Conservation (phyloP, 2,797 vertebrate species). For the Orientallactaga sibirica region DNA sequence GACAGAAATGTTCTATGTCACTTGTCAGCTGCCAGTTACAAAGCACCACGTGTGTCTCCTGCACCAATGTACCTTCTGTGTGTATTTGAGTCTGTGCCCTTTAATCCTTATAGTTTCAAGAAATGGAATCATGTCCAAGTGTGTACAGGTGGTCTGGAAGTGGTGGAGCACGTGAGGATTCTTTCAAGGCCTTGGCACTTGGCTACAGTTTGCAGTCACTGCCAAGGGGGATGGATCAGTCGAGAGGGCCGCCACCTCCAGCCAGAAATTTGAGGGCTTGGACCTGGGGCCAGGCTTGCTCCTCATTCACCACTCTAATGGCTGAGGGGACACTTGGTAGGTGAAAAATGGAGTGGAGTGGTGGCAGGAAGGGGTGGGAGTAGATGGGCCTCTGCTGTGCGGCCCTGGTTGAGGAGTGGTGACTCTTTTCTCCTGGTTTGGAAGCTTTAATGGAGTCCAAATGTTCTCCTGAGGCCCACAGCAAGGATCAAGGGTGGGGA, state of each 20-base stretch:
- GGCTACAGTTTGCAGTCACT: not conserved
- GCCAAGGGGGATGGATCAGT: rapidly evolving
- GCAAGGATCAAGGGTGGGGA: not conserved
- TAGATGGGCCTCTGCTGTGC: too few species aligned
- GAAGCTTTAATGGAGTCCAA: not conserved
- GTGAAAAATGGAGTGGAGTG: not conserved
- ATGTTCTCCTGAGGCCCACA: rapidly evolving
- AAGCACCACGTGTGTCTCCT: rapidly evolving
- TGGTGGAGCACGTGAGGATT: not conserved
- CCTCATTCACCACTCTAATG: too few species aligned
- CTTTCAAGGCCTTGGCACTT: not conserved
- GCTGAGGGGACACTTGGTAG: not conserved
- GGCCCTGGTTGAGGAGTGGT: not conserved
- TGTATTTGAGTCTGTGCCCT: not conserved
- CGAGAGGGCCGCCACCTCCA: too few species aligned
- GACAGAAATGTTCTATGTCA: not conserved
- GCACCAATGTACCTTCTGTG: rapidly evolving
- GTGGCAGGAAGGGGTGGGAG: not conserved
- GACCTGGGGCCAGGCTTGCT: not conserved
- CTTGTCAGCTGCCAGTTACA: not conserved
- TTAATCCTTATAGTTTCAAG: not conserved
- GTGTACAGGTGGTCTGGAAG: not conserved
- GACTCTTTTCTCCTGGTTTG: not conserved
- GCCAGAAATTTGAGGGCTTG: not conserved
- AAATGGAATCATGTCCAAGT: not conserved